Conservation (phyloP, 2,888 invertebrate species). For the Mimachlamys varia region DNA sequence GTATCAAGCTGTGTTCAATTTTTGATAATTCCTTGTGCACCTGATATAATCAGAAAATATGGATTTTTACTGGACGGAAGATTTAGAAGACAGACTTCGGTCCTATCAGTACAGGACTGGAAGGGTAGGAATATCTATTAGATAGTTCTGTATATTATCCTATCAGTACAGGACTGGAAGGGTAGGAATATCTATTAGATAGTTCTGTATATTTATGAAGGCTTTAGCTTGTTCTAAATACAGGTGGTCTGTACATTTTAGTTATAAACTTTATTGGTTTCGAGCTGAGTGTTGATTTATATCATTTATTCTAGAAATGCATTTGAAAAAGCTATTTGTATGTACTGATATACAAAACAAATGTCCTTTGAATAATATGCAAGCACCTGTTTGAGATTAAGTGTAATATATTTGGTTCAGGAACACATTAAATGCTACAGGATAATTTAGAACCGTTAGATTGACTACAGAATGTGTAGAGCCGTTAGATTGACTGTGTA, state of each 20-base stretch:
- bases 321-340: not conserved
- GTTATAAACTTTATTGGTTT: not conserved
- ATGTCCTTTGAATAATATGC: too few species aligned
- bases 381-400: too few species aligned
- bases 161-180: not conserved
- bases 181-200: not conserved
- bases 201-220: not conserved
- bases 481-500: too few species aligned
- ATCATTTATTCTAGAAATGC: not conserved
- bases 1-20: not conserved
- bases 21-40: not conserved
- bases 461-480: too few species aligned
- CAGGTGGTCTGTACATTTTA: not conserved
- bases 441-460: too few species aligned
- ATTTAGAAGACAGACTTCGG: not conserved
- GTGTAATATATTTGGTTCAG: too few species aligned
- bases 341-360: not conserved
- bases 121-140: not conserved
- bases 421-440: too few species aligned
- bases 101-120: not conserved
- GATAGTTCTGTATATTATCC: not conserved
- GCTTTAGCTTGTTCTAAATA: not conserved
- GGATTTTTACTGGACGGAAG: not conserved
- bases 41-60: not conserved
- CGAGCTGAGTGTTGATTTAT: too few species aligned